Conservation (phyloP, 2,797 vertebrate genomes). For the Apodemus agrarius region DNA sequence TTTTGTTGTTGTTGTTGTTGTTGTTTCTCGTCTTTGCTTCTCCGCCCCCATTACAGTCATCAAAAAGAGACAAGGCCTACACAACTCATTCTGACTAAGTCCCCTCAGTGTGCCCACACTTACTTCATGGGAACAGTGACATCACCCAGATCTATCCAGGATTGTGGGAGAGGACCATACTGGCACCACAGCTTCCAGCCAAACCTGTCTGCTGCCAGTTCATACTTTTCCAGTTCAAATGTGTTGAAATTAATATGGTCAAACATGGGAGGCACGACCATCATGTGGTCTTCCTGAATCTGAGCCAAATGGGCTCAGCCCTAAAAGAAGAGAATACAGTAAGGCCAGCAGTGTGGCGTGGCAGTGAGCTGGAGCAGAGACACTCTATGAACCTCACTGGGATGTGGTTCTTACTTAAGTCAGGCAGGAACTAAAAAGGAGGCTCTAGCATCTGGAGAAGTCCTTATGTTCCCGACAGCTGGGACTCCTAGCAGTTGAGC, state of each 20-base stretch:
- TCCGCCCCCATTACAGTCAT: background rate
- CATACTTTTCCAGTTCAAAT: conserved; percentile 79
- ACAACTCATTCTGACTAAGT: background rate
- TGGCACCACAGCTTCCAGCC: conserved; percentile 90
- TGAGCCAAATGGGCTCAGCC: conserved; percentile 89
- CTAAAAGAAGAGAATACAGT: conserved; percentile 72
- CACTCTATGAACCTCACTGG: background rate
- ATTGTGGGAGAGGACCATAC: conserved; percentile 85
- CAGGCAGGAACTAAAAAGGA: background rate
- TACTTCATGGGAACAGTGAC: conserved; percentile 87
- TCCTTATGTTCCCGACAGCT: background rate
- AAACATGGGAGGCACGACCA: conserved; percentile 89
- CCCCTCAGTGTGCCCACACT: conserved; percentile 66
- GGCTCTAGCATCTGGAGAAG: background rate
- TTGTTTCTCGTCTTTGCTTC: background rate
- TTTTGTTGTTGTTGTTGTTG: too few species aligned
- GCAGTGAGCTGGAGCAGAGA: background rate
- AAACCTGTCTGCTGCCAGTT: conserved; percentile 84
- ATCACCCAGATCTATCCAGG: conserved; percentile 87
- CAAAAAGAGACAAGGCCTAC: background rate
- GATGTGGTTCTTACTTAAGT: background rate
- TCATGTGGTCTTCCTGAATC: conserved; percentile 89
- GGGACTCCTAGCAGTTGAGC: background rate
- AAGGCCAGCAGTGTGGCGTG: background rate
- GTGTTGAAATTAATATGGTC: conserved; percentile 88